These are phyloP conservation scores for Chymomyza caudatula DNA, from an alignment of 2,888 invertebrate genomes.

Conservation along the genomic window DNA sequence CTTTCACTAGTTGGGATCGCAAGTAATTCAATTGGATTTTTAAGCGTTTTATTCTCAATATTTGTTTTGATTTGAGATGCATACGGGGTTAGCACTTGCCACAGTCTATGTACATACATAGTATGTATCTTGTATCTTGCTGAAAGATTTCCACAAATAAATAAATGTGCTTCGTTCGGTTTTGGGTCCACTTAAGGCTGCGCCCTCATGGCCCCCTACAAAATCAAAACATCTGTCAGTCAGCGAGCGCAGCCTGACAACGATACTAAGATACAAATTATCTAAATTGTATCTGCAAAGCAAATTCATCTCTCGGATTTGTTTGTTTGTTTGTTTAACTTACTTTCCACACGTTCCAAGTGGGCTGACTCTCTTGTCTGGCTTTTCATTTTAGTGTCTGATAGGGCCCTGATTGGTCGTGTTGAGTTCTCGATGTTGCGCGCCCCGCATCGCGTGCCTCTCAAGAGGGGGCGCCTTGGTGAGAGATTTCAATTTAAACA, in stretches of 20 bases:
- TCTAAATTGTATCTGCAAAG: constrained; percentile 71
- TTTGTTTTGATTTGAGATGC: constrained; percentile 62
- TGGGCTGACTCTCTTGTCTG: constrained; percentile 1
- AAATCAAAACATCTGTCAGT: constrained; percentile 76
- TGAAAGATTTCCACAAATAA: constrained; percentile 15
- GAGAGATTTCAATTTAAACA: constrained; percentile 74
- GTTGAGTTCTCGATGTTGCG: constrained; percentile 37
- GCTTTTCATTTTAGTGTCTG: constrained; percentile 3
- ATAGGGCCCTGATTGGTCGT: constrained; percentile 39
- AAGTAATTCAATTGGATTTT: constrained; percentile 64
- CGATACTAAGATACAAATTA: constrained; percentile 74
- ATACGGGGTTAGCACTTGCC: neutral
- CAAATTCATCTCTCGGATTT: constrained; percentile 64
- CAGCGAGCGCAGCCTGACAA: constrained; percentile 63
- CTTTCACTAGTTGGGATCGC: constrained; percentile 72
- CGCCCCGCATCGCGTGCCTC: neutral
- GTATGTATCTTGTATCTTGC: constrained; percentile 25
- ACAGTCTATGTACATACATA: too few species aligned
- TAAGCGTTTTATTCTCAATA: constrained; percentile 61
- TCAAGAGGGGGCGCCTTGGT: constrained; percentile 45
- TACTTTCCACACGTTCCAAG: constrained; percentile 18
- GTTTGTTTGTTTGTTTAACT: constrained; percentile 36
- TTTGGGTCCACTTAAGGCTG: neutral
- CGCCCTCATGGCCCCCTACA: constrained; percentile 14
- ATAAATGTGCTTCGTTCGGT: constrained; percentile 15